These are phyloP conservation scores for Chymomyza caudatula DNA, from an alignment of 2,888 invertebrate genomes.

Conservation along the genomic window DNA sequence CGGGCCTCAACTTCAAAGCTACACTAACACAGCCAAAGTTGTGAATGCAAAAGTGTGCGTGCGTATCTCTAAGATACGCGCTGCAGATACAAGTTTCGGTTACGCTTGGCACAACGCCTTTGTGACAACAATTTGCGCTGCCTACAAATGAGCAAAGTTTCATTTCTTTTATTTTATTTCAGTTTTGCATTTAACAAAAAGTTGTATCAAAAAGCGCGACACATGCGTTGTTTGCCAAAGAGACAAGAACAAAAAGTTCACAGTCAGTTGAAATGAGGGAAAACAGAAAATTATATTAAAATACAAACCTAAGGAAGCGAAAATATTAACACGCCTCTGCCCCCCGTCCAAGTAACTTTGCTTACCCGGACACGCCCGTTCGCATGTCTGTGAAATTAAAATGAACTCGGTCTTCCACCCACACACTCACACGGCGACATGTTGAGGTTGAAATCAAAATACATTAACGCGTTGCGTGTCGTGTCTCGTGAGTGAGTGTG, in stretches of 20 bases:
- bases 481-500: conserved; percentile 4
- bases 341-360: neutral
- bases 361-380: conserved; percentile 1
- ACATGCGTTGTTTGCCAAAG: neutral
- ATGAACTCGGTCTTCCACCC: conserved; percentile 39
- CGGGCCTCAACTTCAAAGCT: neutral
- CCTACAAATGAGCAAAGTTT: conserved; percentile 66
- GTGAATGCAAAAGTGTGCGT: conserved; percentile 4
- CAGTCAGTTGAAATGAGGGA: conserved; percentile 24
- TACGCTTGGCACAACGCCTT: neutral
- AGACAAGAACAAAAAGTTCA: conserved; percentile 6
- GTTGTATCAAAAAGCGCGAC: conserved; percentile 1
- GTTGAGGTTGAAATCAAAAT: conserved; percentile 63
- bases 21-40: conserved; percentile 15
- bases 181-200: conserved; percentile 5
- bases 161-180: conserved; percentile 51
- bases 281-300: conserved; percentile 39
- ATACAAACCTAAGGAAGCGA: conserved; percentile 1
- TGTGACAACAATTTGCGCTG: conserved; percentile 20
- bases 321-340: conserved; percentile 49
- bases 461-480: conserved; percentile 70
- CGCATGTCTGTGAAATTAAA: conserved; percentile 51
- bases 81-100: conserved; percentile 8
- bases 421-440: conserved; percentile 33
- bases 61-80: conserved; percentile 30